Base-by-base conservation (phyloP, 2,888 invertebrate genomes). In the Trichogramma evanescens region DNA sequence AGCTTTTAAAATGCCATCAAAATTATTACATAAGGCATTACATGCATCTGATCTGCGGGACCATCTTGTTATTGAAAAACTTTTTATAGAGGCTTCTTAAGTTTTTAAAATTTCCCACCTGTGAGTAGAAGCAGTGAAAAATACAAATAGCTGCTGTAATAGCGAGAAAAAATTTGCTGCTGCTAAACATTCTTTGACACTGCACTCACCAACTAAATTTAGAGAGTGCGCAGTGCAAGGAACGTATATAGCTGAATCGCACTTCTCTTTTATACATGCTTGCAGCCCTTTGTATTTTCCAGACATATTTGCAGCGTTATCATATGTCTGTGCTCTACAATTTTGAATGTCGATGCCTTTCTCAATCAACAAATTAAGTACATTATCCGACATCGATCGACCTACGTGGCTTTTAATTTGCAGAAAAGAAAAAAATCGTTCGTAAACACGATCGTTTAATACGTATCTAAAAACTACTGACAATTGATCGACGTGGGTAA, bases 151-250 rank as follows among this genome's bases (percentile, higher is more conserved):
- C 56, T 65, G 58, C 61, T 70, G 63, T 48, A 68, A 52, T 39
- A 68, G 62, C 43, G 58, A 56, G 62, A 68, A 67, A 59, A 65
- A 67, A 58, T 54, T 59, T 26, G 56, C 59, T 52, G 66, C 65
- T 61, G 63, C 48, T 59, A 59, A 45, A 59, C 66, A 67, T 59
- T 63, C 65, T 39, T 70, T 66, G 50, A 66, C 68, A 60, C 65
- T 66, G 53, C 59, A 63, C 53, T 60, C 62, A 40, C 56, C 65
- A n/a, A 67, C 65, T 58, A 69, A 59, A 63, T 70, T 69, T 51
- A 67, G 52, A 26, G 68, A 68, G 64, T 68, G 67, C 7, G 66
- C 67, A 50, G 65, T 56, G 59, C 67, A 67, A 54, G 68, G 68
- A 51, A 67, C 63, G 58, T 62, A 67, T 61, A 61, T 53, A 13